phyloP scores from a whole-genome alignment of 2,113 vertebrate genomes.

The Anarrhichthys ocellatus region DNA sequence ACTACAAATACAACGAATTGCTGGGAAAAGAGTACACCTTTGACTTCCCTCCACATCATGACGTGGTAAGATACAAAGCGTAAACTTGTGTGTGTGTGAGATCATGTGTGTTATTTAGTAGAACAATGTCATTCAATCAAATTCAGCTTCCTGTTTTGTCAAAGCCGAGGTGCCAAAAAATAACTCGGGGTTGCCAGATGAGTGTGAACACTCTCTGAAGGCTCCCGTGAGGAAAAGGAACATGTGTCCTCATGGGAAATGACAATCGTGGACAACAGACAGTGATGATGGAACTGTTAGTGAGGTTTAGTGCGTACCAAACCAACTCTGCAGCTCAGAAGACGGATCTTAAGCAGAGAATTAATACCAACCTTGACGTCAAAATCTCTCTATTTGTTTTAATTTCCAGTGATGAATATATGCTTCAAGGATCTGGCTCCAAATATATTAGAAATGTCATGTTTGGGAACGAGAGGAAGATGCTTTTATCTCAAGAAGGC shows the following conservation, averaged over 20 bases:
- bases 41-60: conserved; percentile 91
- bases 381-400: conserved; percentile 17
- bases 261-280: neutral
- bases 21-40: conserved; percentile 93
- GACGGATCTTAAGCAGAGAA: neutral
- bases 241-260: conserved; percentile 6
- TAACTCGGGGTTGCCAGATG: neutral
- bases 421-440: conserved; percentile 1
- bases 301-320: conserved; percentile 16
- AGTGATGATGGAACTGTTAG: neutral
- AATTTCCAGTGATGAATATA: conserved; percentile 17
- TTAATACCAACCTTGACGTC: conserved; percentile 11
- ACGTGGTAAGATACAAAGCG: conserved; percentile 80
- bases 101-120: neutral
- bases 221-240: neutral
- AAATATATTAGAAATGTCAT: conserved; percentile 9
- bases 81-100: neutral
- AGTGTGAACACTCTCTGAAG: conserved; percentile 8
- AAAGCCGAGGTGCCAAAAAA: neutral
- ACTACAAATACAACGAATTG: conserved; percentile 86
- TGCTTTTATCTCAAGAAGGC: neutral
- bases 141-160: conserved; percentile 1
- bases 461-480: neutral
- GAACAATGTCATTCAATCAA: neutral
- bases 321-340: conserved; percentile 17